These are phyloP conservation scores for Heliocidaris erythrogramma DNA, from an alignment of 35 echinoderm and acorn worm genomes.

Conservation along the genomic window DNA sequence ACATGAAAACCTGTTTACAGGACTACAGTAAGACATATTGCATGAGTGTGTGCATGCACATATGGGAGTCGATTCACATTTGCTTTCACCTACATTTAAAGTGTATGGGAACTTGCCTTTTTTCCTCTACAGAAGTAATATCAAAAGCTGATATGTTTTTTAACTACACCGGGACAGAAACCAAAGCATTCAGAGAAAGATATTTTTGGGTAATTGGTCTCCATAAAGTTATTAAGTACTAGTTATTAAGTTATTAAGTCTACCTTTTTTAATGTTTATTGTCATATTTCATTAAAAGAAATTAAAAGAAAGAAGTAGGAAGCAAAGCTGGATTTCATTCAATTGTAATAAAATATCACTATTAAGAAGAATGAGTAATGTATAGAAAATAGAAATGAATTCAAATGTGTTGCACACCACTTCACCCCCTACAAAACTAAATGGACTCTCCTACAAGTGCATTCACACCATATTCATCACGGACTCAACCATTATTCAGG, in stretches of 20 bases:
- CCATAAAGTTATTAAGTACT: background rate
- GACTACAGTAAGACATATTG: too few species aligned
- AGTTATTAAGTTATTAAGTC: too few species aligned
- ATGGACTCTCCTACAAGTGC: background rate
- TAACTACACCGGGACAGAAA: background rate
- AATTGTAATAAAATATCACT: background rate
- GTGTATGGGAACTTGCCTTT: too few species aligned
- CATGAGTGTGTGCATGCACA: too few species aligned
- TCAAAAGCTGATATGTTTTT: background rate
- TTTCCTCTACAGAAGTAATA: background rate
- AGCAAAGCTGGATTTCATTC: background rate
- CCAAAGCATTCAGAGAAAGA: background rate
- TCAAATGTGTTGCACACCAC: background rate
- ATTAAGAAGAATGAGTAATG: background rate
- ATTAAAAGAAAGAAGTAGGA: background rate
- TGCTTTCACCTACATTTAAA: too few species aligned
- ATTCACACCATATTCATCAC: background rate
- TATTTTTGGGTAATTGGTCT: background rate
- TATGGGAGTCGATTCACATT: too few species aligned
- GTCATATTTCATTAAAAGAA: background rate
- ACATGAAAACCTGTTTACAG: too few species aligned
- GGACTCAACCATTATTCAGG: background rate
- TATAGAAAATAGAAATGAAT: background rate
- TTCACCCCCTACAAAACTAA: background rate
- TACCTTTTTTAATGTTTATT: background rate